Evolutionary conservation across 1,140 invertebrate genomes (phyloP), one percentile per base, ranked within the genome.

Genomic region (Drosophila pruinosa): DNA sequence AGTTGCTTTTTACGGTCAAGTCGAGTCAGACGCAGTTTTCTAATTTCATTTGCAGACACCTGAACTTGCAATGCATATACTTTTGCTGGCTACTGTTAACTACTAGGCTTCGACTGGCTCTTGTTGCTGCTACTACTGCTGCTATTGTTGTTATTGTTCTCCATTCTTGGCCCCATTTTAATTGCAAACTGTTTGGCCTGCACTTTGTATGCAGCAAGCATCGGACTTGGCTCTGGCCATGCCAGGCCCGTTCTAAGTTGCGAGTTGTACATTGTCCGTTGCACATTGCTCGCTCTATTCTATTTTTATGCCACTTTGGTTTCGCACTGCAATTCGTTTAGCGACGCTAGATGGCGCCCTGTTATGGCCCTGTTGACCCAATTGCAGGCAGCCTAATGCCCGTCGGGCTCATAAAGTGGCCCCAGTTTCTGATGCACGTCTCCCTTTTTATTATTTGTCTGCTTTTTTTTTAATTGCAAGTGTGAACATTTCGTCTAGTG

Each of bases 221-320:
- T 67, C 57, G 68, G 14, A 62, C 38, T 41, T 34, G 34, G 31
- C 38, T 57, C 24, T 31, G 4, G 0, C n/a, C 4, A 15, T 34
- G 10, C 34, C n/a, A n/a, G n/a, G 7, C 3, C n/a, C 10, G 12
- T 14, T 17, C n/a, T 14, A 7, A 4, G 19, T 22, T 43, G 39
- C 39, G 21, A 3, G 28, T 8, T 12, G 31, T 3, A 12, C 10
- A n/a, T 34, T 34, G 31, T 7, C 5, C 26, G 26, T 7, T 28
- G 26, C 31, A 34, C 31, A 34, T 34, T 10, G 31, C 31, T n/a
- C 31, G 3, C 12, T 34, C 4, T 28, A 28, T 76, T 77, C 77
- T 81, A 78, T 81, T 85, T 88, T 86, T 86, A 86, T 86, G 81
- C 81, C 81, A 86, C 81, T 86, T 76, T 68, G 58, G 61, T 45